Conservation (phyloP, 2,888 invertebrate genomes). For the Geophilus truncorum region DNA sequence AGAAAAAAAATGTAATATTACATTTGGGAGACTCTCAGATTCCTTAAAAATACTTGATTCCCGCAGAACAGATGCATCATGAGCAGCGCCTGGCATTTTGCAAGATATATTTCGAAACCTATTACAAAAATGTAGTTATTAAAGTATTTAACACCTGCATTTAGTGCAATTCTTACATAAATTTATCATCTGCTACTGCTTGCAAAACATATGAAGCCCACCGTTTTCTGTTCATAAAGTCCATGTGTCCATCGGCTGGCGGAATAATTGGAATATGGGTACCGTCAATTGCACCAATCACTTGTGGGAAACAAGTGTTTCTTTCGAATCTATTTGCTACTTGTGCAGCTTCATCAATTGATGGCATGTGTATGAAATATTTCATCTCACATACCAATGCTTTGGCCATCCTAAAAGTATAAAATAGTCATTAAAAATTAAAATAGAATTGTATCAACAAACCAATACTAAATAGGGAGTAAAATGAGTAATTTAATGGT, state of each 20-base stretch:
- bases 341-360: background rate
- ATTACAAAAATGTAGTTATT: too few species aligned
- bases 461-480: too few species aligned
- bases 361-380: background rate
- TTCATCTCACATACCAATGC: too few species aligned
- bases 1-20: too few species aligned
- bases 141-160: too few species aligned
- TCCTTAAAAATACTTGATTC: background rate
- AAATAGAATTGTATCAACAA: too few species aligned
- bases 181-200: background rate
- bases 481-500: too few species aligned
- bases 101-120: background rate
- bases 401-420: too few species aligned
- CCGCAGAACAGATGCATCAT: background rate
- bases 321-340: background rate
- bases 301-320: background rate
- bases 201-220: conserved; percentile 16
- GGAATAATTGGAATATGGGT: background rate
- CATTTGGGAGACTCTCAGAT: background rate
- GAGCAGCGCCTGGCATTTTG: background rate
- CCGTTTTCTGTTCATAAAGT: background rate
- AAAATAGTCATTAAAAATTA: too few species aligned
- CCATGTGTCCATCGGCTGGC: background rate
- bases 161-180: background rate
- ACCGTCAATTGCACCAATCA: background rate